phyloP scores from a whole-genome alignment of 2,113 vertebrate species.

The Epinephelus lanceolatus region DNA sequence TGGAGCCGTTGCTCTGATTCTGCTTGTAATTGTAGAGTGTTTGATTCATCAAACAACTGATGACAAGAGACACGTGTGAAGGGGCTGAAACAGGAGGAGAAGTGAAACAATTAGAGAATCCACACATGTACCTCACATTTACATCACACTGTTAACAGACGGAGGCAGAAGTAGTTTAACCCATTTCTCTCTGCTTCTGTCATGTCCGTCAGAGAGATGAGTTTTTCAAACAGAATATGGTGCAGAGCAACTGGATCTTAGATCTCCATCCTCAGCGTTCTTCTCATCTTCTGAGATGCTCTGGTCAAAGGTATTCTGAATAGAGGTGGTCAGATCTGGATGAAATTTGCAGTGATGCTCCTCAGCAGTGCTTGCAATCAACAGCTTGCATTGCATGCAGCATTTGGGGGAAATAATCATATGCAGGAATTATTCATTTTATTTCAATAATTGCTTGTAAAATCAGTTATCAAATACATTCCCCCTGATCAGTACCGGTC shows the following conservation, averaged over 20 bases:
- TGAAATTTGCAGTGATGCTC: not conserved
- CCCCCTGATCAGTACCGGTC: too few species aligned
- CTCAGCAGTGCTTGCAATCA: not conserved
- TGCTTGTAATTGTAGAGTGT: not conserved
- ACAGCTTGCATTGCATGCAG: not conserved
- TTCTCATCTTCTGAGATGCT: not conserved
- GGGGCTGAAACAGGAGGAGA: not conserved
- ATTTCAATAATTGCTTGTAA: too few species aligned
- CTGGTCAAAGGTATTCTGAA: not conserved
- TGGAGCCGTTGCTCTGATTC: not conserved
- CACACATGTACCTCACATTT: not conserved
- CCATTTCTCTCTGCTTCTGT: not conserved
- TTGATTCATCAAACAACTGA: not conserved
- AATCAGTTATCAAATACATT: not conserved
- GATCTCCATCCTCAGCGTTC: too few species aligned
- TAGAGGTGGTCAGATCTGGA: not conserved
- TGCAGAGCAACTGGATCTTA: too few species aligned
- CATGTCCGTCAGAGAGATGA: too few species aligned
- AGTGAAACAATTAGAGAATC: not conserved
- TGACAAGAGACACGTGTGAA: not conserved
- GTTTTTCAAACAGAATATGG: too few species aligned
- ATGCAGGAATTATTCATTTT: not conserved
- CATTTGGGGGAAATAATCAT: not conserved
- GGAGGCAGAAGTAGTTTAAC: not conserved
- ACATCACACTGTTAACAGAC: not conserved